phyloP scores from a whole-genome alignment of 1,140 invertebrate genomes.

The Lepidotrigona ventralis region DNA sequence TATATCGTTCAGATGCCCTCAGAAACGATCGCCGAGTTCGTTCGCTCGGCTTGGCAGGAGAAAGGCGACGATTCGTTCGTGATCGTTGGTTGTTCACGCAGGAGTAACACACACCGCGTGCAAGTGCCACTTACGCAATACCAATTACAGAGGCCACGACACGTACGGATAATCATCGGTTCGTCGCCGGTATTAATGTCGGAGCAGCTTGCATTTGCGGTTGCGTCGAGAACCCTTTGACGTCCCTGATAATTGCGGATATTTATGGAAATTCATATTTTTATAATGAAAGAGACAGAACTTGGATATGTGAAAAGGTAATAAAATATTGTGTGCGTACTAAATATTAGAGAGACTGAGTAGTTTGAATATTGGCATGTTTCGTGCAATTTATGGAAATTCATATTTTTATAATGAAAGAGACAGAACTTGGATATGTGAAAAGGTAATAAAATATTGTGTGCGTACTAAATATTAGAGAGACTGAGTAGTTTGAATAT shows the following conservation, averaged over 20 bases:
- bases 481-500: too few species aligned
- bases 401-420: neutral
- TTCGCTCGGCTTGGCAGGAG: constrained; percentile 38
- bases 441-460: too few species aligned
- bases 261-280: neutral
- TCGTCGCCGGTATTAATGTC: constrained; percentile 55
- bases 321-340: too few species aligned
- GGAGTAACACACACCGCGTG: constrained; percentile 16
- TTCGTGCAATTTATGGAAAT: neutral
- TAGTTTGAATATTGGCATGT: too few species aligned
- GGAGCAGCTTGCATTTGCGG: constrained; percentile 53
- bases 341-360: too few species aligned
- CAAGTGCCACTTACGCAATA: constrained; percentile 70
- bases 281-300: neutral
- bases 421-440: neutral
- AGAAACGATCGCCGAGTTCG: neutral
- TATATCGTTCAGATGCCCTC: neutral
- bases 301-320: too few species aligned
- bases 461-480: too few species aligned
- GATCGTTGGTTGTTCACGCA: constrained; percentile 53
- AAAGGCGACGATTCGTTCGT: constrained; percentile 72
- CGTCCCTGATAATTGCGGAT: constrained; percentile 28
- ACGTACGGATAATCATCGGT: constrained; percentile 52
- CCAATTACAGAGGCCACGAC: constrained; percentile 57
- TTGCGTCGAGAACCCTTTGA: constrained; percentile 31